Base-by-base conservation (phyloP, 2,797 vertebrate species). In the Phrynocephalus forsythii region DNA sequence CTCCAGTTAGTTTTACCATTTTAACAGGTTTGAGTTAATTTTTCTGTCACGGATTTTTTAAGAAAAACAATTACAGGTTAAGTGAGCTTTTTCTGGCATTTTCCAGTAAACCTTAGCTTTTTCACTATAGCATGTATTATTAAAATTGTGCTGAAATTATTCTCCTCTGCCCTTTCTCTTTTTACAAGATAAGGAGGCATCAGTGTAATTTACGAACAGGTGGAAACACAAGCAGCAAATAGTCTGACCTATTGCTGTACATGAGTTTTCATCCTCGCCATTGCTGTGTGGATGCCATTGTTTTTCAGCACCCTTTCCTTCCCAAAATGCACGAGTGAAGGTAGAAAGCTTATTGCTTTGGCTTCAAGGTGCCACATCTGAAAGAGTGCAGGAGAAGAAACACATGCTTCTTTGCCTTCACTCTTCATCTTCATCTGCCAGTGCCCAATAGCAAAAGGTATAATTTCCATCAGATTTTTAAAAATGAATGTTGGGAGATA, bases 21-120 rank as follows among this genome's bases (percentile, higher is more conserved):
- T 60, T 79, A 87, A 56, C 24, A 84, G 50, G 20, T 76, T 28
- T 69, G 13, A 86, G 10, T 20, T 85, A 72, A 20, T 89, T 30
- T 0, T 18, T 60, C 50, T 30, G 81, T 24, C 83, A 78, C 1
- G 86, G 33, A 81, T 78, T 77, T 79, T 91, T 56, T 11, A 56
- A 56, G 6, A 7, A 56, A 69, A 10, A 63, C 67, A 73, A 16
- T 80, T 80, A 63, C 79, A 38, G 84, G 60, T 83, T 38, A 63
- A 72, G 28, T 33, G 38, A 22, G n/a, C 20, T 3, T 66, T 66
- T 88, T 26, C 60, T 33, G 28, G 3, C 9, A 48, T 44, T 0
- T 2, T 72, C n/a, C 67, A 79, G 48, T 69, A 67, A 85, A 73
- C 8, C 2, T 73, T 26, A 69, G 9, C 84, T 48, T 89, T 86